Conservation (phyloP, 2,113 vertebrate species). For the Mus spicilegus region DNA sequence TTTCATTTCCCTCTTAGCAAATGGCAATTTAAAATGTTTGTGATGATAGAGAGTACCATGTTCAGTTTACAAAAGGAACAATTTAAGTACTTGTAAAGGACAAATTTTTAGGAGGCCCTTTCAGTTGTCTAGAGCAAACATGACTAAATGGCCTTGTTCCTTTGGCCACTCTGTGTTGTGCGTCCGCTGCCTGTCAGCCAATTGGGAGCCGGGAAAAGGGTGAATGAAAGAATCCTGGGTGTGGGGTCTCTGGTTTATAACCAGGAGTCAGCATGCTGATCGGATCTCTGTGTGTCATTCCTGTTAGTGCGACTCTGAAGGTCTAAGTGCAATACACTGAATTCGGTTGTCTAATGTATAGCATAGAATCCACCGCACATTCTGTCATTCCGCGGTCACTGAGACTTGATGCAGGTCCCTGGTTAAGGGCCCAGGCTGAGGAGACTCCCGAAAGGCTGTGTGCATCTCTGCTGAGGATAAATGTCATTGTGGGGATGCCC, state of each 20-base stretch:
- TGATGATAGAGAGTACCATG: background rate
- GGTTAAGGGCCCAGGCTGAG: background rate
- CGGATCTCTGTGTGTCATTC: background rate
- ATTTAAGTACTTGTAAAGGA: background rate
- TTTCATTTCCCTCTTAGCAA: background rate
- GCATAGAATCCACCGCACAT: background rate
- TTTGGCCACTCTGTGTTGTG: background rate
- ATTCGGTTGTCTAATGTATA: background rate
- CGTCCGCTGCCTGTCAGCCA: background rate
- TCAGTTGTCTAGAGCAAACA: slow-evolving; percentile 1
- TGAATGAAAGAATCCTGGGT: background rate
- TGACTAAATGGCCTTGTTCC: background rate
- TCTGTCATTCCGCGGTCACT: background rate
- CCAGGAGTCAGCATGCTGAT: background rate
- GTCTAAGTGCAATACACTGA: background rate
- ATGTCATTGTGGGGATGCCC: background rate
- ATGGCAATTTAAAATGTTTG: slow-evolving; percentile 17
- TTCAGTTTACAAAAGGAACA: slow-evolving; percentile 3
- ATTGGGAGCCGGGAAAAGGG: background rate
- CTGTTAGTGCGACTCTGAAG: background rate
- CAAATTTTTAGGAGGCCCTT: slow-evolving; percentile 5
- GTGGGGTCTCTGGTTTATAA: background rate
- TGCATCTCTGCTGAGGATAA: background rate
- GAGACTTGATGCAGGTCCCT: background rate
- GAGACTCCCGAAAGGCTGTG: background rate